Evolutionary conservation across 2,888 invertebrate species (phyloP).

Genomic region (Scelioninae gen. 2): DNA sequence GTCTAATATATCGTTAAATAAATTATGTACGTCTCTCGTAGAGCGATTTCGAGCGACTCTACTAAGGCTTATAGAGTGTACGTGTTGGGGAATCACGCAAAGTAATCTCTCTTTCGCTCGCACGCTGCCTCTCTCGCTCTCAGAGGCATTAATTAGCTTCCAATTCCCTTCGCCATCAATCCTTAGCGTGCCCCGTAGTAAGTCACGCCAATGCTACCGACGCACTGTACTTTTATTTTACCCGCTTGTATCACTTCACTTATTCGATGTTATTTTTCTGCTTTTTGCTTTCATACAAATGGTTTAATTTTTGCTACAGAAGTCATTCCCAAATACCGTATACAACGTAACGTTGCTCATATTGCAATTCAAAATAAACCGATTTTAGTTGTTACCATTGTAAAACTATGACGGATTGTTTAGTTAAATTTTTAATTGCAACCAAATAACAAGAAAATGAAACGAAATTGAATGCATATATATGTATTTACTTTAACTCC

Average conservation of each 20-base stretch:
- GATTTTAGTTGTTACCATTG: too few species aligned
- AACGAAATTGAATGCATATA: too few species aligned
- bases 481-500: too few species aligned
- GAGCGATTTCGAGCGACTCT: slow-evolving; percentile 46
- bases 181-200: slow-evolving; percentile 58
- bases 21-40: slow-evolving; percentile 55
- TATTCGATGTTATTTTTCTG: slow-evolving; percentile 19
- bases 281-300: slow-evolving; percentile 35
- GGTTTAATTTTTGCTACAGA: too few species aligned
- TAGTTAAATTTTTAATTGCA: too few species aligned
- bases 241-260: slow-evolving; percentile 43
- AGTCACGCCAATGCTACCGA: slow-evolving; percentile 52
- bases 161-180: slow-evolving; percentile 68
- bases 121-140: slow-evolving; percentile 55
- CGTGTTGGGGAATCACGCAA: slow-evolving; percentile 63
- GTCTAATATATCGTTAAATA: slow-evolving; percentile 59
- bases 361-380: too few species aligned
- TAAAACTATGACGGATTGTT: too few species aligned
- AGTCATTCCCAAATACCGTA: too few species aligned
- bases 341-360: too few species aligned
- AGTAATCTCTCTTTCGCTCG: slow-evolving; percentile 64
- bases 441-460: too few species aligned
- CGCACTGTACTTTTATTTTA: slow-evolving; percentile 53
- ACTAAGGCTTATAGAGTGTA: slow-evolving; percentile 49
- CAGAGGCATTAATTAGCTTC: slow-evolving; percentile 68